Evolutionary conservation across 1,140 invertebrate genomes (phyloP), one percentile per base, ranked within the genome.

Genomic region (Brachionus sp.): DNA sequence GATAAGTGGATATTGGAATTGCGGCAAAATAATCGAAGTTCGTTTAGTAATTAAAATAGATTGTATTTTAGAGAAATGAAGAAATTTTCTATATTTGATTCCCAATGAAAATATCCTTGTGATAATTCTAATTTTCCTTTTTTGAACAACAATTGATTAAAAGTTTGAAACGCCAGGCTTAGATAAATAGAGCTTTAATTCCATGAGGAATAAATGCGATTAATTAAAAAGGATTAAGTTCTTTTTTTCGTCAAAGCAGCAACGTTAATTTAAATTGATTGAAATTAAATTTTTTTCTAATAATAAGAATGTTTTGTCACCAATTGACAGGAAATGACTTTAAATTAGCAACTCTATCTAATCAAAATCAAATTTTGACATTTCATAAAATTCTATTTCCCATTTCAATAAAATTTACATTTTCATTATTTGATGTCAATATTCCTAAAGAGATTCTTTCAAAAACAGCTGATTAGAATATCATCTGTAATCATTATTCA

Each of bases 321-420:
- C n/a, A 57, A 6, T 57, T 57, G 50, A 25, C 50, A 57, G 50
- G 50, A 57, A 57, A 57, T 57, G 19, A 57, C 16, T 57, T 57
- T 23, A 57, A 57, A 57, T 57, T 57, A 57, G 50, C 50, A 57
- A 57, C 50, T 57, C 16, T 57, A 57, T 57, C 50, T 57, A 57
- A 57, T 57, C 50, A 57, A 57, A 57, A 57, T 57, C 50, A 57
- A 57, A 57, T 57, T 57, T 57, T 23, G 50, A 57, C 50, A 57
- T 57, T 5, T 19, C 19, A 57, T 5, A 16, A 57, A 9, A 19
- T 57, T 19, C 7, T 57, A 19, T 29, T 29, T 29, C 29, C 29
- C 3, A 29, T 3, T 29, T n/a, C n/a, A n/a, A n/a, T n/a, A n/a
- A n/a, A n/a, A 29, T 29, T 29, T 29, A 3, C 29, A 29, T 29